Base-by-base conservation (phyloP, 2,888 invertebrate species). In the Diplolepis rosae region DNA sequence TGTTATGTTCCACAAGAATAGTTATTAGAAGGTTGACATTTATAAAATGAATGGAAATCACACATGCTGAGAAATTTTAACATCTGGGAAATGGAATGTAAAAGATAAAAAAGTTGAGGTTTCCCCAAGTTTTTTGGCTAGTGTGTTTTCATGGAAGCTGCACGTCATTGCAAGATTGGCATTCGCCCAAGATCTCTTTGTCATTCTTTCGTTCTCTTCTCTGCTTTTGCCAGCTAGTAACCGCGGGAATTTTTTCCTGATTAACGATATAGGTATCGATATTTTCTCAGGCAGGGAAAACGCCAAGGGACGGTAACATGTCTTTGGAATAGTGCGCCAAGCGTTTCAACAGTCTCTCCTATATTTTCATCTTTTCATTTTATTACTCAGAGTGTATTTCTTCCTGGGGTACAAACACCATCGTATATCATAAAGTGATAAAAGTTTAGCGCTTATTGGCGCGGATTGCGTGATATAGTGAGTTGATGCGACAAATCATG, bases 231-330 rank as follows among this genome's bases (percentile, higher is more conserved):
- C 83, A 84, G 80, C 81, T 71, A 72, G 80, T 80, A 81, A 83
- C 84, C 85, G 79, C 84, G 78, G 81, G 83, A 84, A 84, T 84
- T 85, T 84, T 83, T 83, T 78, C 79, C 82, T 86, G 83, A 87
- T 86, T 84, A 84, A 84, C 84, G 82, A 83, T 83, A 85, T 84
- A 80, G 81, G 79, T 84, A 84, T 83, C 82, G 78, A 81, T 84
- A 84, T 82, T 80, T 80, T 74, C 78, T 76, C 66, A 66, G 66
- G 28, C 27, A 52, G 18, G 51, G 61, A 39, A 61, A 61, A 42
- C 39, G 24, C 35, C 48, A 52, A 67, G 52, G 27, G 22, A 45
- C 15, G 35, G 35, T 22, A 30, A 7, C 27, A 61, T 27, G 39
- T 61, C 39, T 61, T n/a, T 35, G 56, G 71, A 72, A 65, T 65